Percentiles rank a stretch among this genome's conserved stretches.
Evolutionary conservation across 2,113 vertebrate genomes (phyloP).

Genomic region (Haemorhous mexicanus): DNA sequence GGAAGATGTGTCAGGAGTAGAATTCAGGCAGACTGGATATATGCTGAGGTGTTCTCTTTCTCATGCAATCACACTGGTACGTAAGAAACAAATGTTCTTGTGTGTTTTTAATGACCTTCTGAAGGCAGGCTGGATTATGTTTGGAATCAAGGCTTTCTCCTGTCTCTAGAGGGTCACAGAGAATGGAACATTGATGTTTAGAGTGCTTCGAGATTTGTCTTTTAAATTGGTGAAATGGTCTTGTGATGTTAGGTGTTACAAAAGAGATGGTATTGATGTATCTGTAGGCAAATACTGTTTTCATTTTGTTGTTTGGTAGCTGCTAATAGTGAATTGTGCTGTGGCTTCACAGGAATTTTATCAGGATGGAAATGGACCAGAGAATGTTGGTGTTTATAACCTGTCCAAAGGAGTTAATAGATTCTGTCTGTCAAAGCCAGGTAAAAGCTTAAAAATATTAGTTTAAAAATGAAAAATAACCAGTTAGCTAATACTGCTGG

Average conservation of each 20-base stretch:
- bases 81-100: neutral
- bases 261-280: neutral
- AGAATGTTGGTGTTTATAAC: slow-evolving; percentile 97
- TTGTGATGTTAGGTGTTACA: neutral
- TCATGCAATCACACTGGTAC: slow-evolving; percentile 94
- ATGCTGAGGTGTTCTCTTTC: slow-evolving; percentile 96
- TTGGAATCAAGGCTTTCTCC: neutral
- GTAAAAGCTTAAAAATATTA: slow-evolving; percentile 68
- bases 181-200: neutral
- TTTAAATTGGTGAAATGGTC: neutral
- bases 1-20: slow-evolving; percentile 81
- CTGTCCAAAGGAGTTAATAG: slow-evolving; percentile 96
- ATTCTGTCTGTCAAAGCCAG: slow-evolving; percentile 97
- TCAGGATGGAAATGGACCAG: slow-evolving; percentile 94
- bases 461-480: neutral
- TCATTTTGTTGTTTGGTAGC: neutral
- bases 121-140: neutral
- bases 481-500: neutral
- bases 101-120: neutral
- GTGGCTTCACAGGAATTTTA: slow-evolving; percentile 88
- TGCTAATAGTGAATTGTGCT: slow-evolving; percentile 1
- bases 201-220: neutral
- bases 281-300: neutral
- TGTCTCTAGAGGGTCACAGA: neutral
- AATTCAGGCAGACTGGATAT: slow-evolving; percentile 96